Conservation (phyloP, 2,888 invertebrate genomes). For the Nebria brevicollis region DNA sequence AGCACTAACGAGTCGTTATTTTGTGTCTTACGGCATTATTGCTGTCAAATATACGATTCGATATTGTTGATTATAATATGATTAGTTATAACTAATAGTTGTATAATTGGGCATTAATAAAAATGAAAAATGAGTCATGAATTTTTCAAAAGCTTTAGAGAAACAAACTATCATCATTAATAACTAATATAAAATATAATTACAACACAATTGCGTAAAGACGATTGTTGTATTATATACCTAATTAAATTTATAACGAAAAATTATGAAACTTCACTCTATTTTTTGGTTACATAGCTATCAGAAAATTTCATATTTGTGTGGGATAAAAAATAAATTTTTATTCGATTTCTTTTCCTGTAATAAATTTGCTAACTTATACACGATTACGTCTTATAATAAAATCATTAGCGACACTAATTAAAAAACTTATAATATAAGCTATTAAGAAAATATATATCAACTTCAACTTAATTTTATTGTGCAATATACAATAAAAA, state of each 20-base stretch:
- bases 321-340: neutral
- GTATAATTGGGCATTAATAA: no score
- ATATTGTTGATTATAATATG: no score
- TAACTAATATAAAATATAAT: neutral
- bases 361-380: no score
- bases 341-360: neutral
- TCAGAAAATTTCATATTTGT: neutral
- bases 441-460: neutral
- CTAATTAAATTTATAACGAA: neutral
- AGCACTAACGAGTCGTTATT: no score
- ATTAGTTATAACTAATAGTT: no score
- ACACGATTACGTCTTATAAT: neutral
- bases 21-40: no score
- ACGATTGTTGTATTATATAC: neutral
- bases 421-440: neutral
- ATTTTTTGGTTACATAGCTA: neutral
- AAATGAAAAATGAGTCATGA: no score
- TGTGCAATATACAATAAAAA: neutral
- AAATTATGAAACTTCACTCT: neutral
- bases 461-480: no score
- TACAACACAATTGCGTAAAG: neutral
- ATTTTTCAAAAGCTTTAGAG: no score
- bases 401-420: neutral
- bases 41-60: no score
- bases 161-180: no score